Evolutionary conservation across 2,113 vertebrate genomes (phyloP).

Genomic region (Panthera uncia): DNA sequence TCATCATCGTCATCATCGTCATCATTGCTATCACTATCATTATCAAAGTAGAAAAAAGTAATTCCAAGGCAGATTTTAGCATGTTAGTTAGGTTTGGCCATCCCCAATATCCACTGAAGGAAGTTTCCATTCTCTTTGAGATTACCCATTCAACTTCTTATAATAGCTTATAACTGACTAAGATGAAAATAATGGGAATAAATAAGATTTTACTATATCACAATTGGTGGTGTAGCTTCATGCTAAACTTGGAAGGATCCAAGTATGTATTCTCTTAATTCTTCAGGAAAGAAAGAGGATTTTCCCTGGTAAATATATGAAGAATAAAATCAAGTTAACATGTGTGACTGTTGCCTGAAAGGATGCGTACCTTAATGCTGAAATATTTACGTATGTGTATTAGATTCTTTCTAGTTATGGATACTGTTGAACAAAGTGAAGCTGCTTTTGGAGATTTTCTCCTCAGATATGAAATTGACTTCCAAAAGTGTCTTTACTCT

Average conservation of each 20-base stretch:
- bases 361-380: rapidly evolving
- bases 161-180: not conserved
- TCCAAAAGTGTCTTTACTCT: not conserved
- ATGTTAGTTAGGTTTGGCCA: not conserved
- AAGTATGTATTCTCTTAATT: not conserved
- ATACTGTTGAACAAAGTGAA: not conserved
- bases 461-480: not conserved
- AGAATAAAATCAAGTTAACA: not conserved
- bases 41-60: not conserved
- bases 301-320: not conserved
- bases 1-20: not conserved
- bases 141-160: not conserved
- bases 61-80: not conserved
- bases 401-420: not conserved
- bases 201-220: not conserved
- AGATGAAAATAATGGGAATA: not conserved
- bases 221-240: not conserved
- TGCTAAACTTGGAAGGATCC: not conserved
- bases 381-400: not conserved
- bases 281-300: not conserved
- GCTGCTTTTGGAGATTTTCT: not conserved
- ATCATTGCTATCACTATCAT: not conserved
- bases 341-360: not conserved
- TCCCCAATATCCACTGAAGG: not conserved
- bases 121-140: not conserved